Evolutionary conservation across 37 sponge, comb jelly and placozoan genomes (phyloP), one percentile per base, ranked within the genome.

Genomic region (Hormiphora californensis): DNA sequence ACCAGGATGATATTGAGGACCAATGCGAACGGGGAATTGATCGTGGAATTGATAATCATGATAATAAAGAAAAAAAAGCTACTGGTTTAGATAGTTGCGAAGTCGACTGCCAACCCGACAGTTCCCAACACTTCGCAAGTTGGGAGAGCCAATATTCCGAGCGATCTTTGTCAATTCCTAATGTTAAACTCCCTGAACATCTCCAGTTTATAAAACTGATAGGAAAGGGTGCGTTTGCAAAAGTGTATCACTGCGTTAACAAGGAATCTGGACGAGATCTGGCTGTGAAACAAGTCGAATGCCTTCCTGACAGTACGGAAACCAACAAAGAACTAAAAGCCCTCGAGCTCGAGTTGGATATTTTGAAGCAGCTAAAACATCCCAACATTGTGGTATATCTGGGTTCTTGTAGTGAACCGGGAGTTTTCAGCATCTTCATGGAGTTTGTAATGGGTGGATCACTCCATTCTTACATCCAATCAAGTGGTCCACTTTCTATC

Each of bases 381-480:
- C 67, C 67, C 32, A 65, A 65, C 35, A 65, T 65, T 34, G 67
- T 65, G 11, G 4, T 65, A 19, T 65, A 65, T 28, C 35, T 28
- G 11, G 67, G 67, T 33, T 65, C 67, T 36, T 36, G 15, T 65
- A 33, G 12, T 7, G 35, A 34, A 4, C 38, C 32, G 32, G 67
- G 17, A 19, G 19, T 11, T 65, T 65, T 65, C 67, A 65, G 35
- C 28, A 65, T 65, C 32, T 65, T 65, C 37, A 65, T 65, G 67
- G 67, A 65, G 37, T 65, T 36, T 33, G 67, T 65, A 38, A 65
- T 35, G 32, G 67, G 67, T 65, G 67, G 67, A 15, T 65, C 67
- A 36, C 32, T 65, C 38, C 32, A 38, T 36, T 65, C 67, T 36
- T 65, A 36, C 37, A 65, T 65, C 37, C 67, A 65, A 65, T 36